phyloP scores from a whole-genome alignment of 1,140 invertebrate genomes.

The Aphelenchoides fujianensis region DNA sequence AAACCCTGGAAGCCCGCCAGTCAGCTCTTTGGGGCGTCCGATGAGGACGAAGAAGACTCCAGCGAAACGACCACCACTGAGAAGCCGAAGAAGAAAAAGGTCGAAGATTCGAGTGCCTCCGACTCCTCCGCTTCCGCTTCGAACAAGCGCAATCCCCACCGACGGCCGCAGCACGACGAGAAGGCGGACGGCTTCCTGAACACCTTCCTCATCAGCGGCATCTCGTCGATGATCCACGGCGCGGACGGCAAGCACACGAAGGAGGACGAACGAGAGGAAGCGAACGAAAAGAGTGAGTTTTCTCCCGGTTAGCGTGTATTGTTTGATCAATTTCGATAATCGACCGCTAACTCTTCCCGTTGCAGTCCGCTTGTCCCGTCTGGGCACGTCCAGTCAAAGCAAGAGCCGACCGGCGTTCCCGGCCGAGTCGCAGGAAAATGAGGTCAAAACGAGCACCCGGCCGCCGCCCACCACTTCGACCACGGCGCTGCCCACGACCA shows the following conservation, averaged over 20 bases:
- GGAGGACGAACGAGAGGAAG: constrained; percentile 22
- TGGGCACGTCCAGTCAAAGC: too few relatives aligned
- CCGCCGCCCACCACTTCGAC: too few relatives aligned
- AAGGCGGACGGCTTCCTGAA: constrained; percentile 35
- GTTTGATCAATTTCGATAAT: too few relatives aligned
- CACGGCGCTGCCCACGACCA: too few relatives aligned
- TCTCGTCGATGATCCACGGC: constrained; percentile 19
- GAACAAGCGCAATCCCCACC: too few relatives aligned
- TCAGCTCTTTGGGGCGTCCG: constrained; percentile 16
- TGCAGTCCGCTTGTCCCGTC: neutral
- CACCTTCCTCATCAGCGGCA: constrained; percentile 31
- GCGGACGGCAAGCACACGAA: too few relatives aligned
- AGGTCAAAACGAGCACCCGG: constrained; percentile 13
- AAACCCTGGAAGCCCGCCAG: constrained; percentile 29
- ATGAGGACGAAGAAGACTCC: constrained; percentile 22
- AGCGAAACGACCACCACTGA: neutral
- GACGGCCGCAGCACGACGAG: constrained; percentile 12
- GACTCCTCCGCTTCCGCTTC: too few relatives aligned
- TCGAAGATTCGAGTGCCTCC: too few relatives aligned
- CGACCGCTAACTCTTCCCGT: neutral
- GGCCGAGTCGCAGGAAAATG: neutral
- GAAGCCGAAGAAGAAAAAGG: too few relatives aligned
- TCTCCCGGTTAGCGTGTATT: too few relatives aligned
- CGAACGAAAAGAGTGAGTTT: constrained; percentile 2
- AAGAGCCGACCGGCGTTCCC: neutral